phyloP scores from a whole-genome alignment of 2,113 vertebrate species.

The Bubo blakistoni region DNA sequence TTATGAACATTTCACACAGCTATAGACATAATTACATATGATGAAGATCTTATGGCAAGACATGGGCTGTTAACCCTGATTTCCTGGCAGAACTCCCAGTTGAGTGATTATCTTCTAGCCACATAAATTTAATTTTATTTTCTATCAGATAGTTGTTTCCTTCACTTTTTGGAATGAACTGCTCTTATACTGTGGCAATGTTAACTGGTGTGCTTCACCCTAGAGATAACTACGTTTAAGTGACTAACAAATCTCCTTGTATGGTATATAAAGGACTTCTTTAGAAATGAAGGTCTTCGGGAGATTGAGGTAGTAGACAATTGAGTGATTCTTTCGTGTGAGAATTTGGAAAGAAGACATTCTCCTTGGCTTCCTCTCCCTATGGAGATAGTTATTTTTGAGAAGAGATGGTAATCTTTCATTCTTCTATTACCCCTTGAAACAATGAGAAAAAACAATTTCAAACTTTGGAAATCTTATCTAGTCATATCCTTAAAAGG shows the following conservation, averaged over 20 bases:
- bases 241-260: neutral
- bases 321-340: neutral
- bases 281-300: neutral
- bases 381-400: neutral
- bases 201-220: neutral
- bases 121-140: constrained; percentile 26
- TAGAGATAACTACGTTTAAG: neutral
- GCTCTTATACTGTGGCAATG: neutral
- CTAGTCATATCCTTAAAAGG: neutral
- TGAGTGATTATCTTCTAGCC: neutral
- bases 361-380: neutral
- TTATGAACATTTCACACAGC: constrained; percentile 4
- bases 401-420: neutral
- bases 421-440: neutral
- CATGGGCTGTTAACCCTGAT: neutral
- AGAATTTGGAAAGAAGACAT: neutral
- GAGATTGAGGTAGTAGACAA: neutral
- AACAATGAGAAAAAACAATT: neutral
- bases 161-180: neutral
- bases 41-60: constrained; percentile 31
- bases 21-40: neutral
- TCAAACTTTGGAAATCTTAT: neutral
- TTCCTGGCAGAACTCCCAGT: constrained; percentile 25
- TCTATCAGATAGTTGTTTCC: neutral
- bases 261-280: neutral